Base-by-base conservation (phyloP, 2,797 vertebrate species). In the Hyperoplus immaculatus region DNA sequence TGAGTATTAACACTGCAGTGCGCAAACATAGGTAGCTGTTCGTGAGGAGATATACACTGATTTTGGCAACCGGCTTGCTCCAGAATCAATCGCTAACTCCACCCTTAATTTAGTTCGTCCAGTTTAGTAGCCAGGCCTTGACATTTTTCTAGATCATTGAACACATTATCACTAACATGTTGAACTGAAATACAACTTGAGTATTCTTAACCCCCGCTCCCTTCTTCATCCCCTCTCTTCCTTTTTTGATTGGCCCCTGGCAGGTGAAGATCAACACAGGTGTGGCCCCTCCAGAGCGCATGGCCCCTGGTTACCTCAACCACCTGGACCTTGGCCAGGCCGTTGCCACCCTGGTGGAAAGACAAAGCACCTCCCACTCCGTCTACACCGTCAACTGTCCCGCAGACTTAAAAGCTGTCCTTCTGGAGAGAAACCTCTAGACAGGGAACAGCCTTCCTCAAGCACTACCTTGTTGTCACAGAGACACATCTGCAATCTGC, bases 191-290 rank as follows among this genome's bases (percentile, higher is more conserved):
- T 29, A 29, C 29, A 29, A 29, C 29, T 29, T 29, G 29, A 29
- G 29, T 29, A 29, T 43, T 4, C 36, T 1, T 29, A 6, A 21
- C 36, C 12, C 38, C 9, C 13, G 53, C 16, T 36, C 15, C 6
- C 43, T 11, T 45, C 43, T 45, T 45, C 43, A 7, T 45, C 3
- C 15, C 14, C 14, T 49, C 45, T 15, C 13, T 13, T 13, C 29
- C 60, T 63, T 64, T 16, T 3, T 53, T 8, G n/a, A 13, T 29
- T 43, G 46, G 9, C 9, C 47, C 15, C 49, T 39, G 57, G 29
- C 87, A 97, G 96, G 91, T 97, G 81, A 97, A 95, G 88, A 95
- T 97, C 41, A 85, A 96, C 82, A 87, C 95, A 6, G 96, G 96
- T 0, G 96, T 97, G 8, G 94, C 87, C 0, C 72, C 93, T 6